Conservation (phyloP, 53 echinoderm and acorn worm genomes). For the Astropecten irregularis region DNA sequence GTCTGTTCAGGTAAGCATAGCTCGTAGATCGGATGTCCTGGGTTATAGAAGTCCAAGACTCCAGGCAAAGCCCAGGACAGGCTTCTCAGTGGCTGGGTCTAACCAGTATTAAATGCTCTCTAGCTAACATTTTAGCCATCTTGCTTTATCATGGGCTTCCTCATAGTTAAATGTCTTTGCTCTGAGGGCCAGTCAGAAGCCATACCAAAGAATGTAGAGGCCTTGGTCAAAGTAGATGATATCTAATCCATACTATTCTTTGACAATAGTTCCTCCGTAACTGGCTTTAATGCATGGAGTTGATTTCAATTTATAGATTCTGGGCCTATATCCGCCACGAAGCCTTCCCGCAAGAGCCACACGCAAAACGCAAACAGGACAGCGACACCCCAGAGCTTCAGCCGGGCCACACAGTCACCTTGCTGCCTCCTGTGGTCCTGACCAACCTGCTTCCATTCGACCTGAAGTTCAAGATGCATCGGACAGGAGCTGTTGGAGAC, state of each 20-base stretch:
- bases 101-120: too few relatives aligned
- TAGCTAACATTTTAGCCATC: too few relatives aligned
- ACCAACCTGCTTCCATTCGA: slow-evolving; percentile 95
- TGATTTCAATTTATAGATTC: slow-evolving; percentile 68
- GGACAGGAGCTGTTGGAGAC: slow-evolving; percentile 59
- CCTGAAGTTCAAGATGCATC: slow-evolving; percentile 72
- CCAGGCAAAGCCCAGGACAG: too few relatives aligned
- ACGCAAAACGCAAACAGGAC: slow-evolving; percentile 7
- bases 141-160: too few relatives aligned
- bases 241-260: too few relatives aligned
- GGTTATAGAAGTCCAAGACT: neutral
- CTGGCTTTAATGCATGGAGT: too few relatives aligned
- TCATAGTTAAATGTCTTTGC: too few relatives aligned
- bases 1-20: slow-evolving; percentile 73
- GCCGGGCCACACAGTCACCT: slow-evolving; percentile 89
- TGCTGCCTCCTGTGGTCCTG: slow-evolving; percentile 91
- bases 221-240: too few relatives aligned
- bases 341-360: slow-evolving; percentile 63
- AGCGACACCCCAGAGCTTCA: slow-evolving; percentile 46
- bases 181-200: too few relatives aligned
- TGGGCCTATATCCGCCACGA: slow-evolving; percentile 81
- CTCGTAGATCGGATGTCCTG: neutral
- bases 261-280: too few relatives aligned
- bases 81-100: too few relatives aligned
- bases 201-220: too few relatives aligned